Percentiles rank a stretch among this genome's conserved stretches.
phyloP scores from a whole-genome alignment of 2,797 vertebrate genomes.

The Pseudocheirus occidentalis region DNA sequence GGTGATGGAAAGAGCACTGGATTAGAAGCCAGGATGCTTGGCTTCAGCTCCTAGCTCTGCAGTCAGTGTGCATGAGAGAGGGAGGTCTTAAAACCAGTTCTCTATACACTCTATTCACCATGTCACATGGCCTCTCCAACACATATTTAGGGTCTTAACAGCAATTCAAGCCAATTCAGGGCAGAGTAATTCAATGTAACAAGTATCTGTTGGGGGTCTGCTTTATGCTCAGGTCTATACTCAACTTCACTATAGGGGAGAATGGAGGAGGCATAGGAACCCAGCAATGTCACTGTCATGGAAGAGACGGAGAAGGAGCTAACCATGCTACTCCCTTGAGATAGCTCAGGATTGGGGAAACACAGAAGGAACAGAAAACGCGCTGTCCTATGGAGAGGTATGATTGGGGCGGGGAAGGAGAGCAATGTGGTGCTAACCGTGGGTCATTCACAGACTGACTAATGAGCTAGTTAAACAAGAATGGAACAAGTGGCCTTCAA shows the following conservation, averaged over 20 bases:
- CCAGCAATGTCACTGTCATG: not conserved
- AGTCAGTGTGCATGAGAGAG: not conserved
- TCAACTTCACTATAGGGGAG: not conserved
- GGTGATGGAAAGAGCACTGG: not conserved
- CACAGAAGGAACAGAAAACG: not conserved
- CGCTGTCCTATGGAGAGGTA: not conserved
- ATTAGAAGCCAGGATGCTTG: not conserved
- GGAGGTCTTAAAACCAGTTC: no score
- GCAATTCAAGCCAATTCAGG: not conserved
- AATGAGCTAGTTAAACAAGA: not conserved
- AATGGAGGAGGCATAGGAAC: not conserved
- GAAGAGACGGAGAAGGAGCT: not conserved
- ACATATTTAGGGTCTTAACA: not conserved
- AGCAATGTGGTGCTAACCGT: fast-evolving
- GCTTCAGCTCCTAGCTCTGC: not conserved
- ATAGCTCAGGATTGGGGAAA: not conserved
- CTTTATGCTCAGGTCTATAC: not conserved
- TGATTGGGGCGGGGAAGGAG: not conserved
- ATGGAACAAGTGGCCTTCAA: not conserved
- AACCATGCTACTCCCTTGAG: not conserved
- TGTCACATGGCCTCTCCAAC: not conserved
- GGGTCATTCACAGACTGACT: not conserved
- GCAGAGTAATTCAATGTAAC: not conserved
- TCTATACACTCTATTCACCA: not conserved
- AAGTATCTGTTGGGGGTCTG: not conserved